Evolutionary conservation across 2,113 vertebrate genomes (phyloP).

Genomic region (Gasterosteus aculeatus): DNA sequence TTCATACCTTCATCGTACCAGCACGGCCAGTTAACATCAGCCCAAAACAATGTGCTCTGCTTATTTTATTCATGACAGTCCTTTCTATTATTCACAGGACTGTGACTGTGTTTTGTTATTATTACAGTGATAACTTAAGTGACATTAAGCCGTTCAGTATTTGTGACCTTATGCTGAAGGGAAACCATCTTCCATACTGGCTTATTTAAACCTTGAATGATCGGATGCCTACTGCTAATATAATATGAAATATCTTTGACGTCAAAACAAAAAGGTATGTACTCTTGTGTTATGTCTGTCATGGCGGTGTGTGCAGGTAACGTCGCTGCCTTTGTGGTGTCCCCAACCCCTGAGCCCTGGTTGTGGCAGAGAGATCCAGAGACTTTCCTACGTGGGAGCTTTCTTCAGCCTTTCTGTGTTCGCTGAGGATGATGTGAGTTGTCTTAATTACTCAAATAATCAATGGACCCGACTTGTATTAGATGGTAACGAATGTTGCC

Average conservation of each 20-base stretch:
- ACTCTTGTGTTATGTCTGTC: slow-evolving; percentile 7
- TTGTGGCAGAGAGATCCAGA: slow-evolving; percentile 93
- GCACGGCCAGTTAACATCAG: not conserved
- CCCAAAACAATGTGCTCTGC: slow-evolving; percentile 1
- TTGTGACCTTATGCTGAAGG: not conserved
- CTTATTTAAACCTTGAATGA: not conserved
- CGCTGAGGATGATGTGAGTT: slow-evolving; percentile 97
- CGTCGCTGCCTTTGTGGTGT: slow-evolving; percentile 92
- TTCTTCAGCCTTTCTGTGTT: slow-evolving; percentile 98
- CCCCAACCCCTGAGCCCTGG: slow-evolving; percentile 92
- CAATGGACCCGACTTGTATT: not conserved
- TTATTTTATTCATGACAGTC: slow-evolving; percentile 24
- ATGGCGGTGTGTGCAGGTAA: slow-evolving; percentile 78
- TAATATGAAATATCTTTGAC: not conserved
- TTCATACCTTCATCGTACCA: slow-evolving; percentile 12
- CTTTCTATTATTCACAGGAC: not conserved
- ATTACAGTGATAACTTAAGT: too few relatives aligned
- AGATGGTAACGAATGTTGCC: not conserved
- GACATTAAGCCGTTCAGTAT: slow-evolving; percentile 4
- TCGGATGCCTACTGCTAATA: not conserved
- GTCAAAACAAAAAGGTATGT: not conserved
- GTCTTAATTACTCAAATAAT: not conserved
- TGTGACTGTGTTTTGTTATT: not conserved
- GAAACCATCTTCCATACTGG: not conserved
- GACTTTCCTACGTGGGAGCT: slow-evolving; percentile 92